Percentiles rank a stretch among this genome's conserved stretches.
Evolutionary conservation across 2,888 invertebrate genomes (phyloP).

Genomic region (Protophormia terraenovae): DNA sequence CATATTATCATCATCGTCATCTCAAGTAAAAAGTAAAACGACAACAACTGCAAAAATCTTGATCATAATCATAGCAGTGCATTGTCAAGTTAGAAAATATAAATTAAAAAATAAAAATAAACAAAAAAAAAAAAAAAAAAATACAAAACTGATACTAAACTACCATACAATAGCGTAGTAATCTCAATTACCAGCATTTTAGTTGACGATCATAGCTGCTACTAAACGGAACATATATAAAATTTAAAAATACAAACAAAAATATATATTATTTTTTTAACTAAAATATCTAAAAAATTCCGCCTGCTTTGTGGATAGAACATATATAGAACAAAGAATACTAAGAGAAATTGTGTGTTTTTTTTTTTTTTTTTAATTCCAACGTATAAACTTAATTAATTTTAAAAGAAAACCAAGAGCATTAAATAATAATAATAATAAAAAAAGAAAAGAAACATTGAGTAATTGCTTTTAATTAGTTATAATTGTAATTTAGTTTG

Average conservation of each 20-base stretch:
- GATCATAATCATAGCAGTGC: background rate
- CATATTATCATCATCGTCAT: background rate
- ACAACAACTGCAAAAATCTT: constrained; percentile 17
- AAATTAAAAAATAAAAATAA: background rate
- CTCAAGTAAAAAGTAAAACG: background rate
- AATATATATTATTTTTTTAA: background rate
- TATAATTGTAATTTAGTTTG: constrained; percentile 65
- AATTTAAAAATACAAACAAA: constrained; percentile 6
- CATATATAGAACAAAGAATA: background rate
- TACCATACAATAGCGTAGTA: constrained; percentile 32
- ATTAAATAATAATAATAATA: background rate
- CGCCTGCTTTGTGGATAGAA: background rate
- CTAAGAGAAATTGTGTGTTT: background rate
- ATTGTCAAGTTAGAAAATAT: constrained; percentile 16
- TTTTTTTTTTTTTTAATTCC: constrained; percentile 20
- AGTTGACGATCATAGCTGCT: constrained; percentile 55
- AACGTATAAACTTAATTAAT: constrained; percentile 70
- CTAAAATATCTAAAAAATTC: background rate
- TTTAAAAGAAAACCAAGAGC: constrained; percentile 31
- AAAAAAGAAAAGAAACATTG: constrained; percentile 25
- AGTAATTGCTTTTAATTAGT: constrained; percentile 74
- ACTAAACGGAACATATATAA: constrained; percentile 52
- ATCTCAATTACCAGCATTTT: constrained; percentile 47
- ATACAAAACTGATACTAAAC: constrained; percentile 16
- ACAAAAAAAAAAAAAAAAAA: constrained; percentile 20